Base-by-base conservation (phyloP, 92 coral and sea anemone species). In the Scolanthus callimorphus region DNA sequence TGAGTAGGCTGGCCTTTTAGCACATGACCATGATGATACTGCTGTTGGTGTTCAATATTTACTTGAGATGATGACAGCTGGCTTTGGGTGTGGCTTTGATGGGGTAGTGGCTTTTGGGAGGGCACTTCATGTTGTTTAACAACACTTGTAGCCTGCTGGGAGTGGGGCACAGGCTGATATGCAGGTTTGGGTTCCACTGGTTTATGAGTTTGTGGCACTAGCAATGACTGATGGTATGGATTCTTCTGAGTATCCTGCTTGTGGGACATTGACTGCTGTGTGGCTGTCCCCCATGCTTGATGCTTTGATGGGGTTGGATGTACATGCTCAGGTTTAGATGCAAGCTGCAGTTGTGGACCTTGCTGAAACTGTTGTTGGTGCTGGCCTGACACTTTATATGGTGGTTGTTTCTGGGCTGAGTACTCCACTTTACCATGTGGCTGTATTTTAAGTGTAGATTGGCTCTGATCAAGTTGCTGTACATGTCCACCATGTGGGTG, bases 41-140 rank as follows among this genome's bases (percentile, higher is more conserved):
- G 11, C 9, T 48, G 54, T 9, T n/a, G n/a, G n/a, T n/a, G n/a
- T n/a, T n/a, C n/a, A n/a, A n/a, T n/a, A n/a, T n/a, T n/a, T n/a
- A n/a, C n/a, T n/a, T 11, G 58, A 15, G n/a, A 57, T 3, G 26
- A 38, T 50, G 25, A 24, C 13, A 23, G 60, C 27, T 51, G 71
- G 19, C 37, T 53, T 1, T 11, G 60, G 23, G 27, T 17, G 25
- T 38, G 65, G 51, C 38, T 49, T 8, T 64, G 57, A 49, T 59
- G 59, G 27, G 25, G 67, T 50, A 31, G 20, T 22, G 58, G 77
- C 4, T 34, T 34, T 34, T 60, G 69, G 11, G 21, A 20, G 21
- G 60, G 20, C 30, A 70, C 49, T 19, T n/a, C 27, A 27, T 31
- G 77, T 29, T 49, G 60, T 41, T 22, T 56, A 52, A 46, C 65